These are phyloP conservation scores for Amphiprion percula DNA, from an alignment of 2,113 vertebrate species.

Conservation along the genomic window DNA sequence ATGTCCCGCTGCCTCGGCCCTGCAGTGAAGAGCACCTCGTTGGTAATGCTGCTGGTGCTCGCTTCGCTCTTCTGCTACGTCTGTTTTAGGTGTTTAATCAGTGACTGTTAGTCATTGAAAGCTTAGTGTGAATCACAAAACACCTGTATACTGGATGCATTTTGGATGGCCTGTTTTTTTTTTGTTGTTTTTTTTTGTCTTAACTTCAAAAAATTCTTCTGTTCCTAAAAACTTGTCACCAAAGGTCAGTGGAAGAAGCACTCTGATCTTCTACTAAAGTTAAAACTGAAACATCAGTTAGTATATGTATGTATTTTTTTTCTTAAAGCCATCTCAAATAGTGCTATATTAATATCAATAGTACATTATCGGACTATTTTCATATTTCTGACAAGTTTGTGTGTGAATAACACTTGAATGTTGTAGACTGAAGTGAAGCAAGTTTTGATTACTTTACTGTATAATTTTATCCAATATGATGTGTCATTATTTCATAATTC, in stretches of 20 bases:
- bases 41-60: conserved; percentile 27
- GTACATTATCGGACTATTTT: neutral
- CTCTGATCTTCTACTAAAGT: neutral
- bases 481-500: neutral
- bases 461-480: too few species aligned
- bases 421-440: neutral
- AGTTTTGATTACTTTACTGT: neutral
- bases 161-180: neutral
- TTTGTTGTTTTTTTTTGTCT: neutral
- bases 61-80: conserved; percentile 37
- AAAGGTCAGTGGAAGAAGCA: neutral
- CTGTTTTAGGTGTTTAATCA: conserved; percentile 50
- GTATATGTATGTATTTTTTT: too few species aligned
- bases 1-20: conserved; percentile 63
- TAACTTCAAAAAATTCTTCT: neutral
- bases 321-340: too few species aligned
- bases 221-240: neutral
- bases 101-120: conserved; percentile 19
- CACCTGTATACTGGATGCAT: conserved; percentile 8
- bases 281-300: too few species aligned
- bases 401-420: neutral
- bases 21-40: conserved; percentile 41
- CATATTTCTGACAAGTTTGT: neutral
- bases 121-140: conserved; percentile 1
- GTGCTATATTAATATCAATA: neutral